Conservation (phyloP, 2,113 vertebrate species). For the Grus americana region DNA sequence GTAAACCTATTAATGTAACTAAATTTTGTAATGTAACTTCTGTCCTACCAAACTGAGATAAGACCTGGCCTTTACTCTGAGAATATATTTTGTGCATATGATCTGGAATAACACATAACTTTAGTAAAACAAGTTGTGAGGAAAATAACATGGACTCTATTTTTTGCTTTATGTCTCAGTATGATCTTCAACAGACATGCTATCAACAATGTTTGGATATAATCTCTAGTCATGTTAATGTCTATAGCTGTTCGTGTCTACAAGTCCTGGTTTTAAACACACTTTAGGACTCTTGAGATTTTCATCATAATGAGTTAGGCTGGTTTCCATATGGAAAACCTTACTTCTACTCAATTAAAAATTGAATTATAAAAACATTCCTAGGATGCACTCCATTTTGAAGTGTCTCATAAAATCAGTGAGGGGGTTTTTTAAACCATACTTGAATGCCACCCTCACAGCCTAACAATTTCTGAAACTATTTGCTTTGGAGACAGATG, state of each 20-base stretch:
- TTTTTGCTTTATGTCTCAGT: not conserved
- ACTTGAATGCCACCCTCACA: not conserved
- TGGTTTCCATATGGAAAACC: not conserved
- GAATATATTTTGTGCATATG: not conserved
- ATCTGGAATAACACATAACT: not conserved
- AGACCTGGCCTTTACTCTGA: not conserved
- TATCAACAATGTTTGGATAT: not conserved
- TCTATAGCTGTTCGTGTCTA: not conserved
- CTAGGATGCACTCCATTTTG: not conserved
- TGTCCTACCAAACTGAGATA: not conserved
- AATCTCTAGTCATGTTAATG: not conserved
- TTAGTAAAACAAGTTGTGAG: not conserved
- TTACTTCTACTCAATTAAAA: not conserved
- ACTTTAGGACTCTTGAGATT: not conserved
- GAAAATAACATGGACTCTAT: not conserved
- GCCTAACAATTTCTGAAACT: not conserved
- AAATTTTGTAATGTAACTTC: not conserved
- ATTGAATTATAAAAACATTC: not conserved
- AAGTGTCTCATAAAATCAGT: not conserved
- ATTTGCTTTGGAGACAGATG: not conserved
- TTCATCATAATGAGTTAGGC: not conserved
- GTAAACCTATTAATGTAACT: not conserved
- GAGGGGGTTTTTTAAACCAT: not conserved
- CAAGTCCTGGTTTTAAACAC: not conserved
- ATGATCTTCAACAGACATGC: not conserved